Conservation (phyloP, 1,140 invertebrate species). For the Cepaea nemoralis region DNA sequence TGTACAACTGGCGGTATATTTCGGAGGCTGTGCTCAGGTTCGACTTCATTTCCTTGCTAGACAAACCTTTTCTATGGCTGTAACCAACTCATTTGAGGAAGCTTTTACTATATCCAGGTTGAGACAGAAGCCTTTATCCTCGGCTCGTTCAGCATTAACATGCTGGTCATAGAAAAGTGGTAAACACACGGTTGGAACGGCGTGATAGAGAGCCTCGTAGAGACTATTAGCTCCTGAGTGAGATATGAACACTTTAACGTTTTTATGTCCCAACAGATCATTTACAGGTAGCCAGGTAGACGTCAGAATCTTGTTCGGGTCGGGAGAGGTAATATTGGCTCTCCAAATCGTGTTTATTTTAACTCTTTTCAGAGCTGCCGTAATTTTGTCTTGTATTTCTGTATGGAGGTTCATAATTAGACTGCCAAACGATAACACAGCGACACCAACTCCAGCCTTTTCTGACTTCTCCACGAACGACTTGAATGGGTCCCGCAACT, state of each 20-base stretch:
- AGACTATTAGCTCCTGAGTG: conserved; percentile 58
- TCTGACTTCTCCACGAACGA: conserved; percentile 35
- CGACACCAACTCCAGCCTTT: conserved; percentile 38
- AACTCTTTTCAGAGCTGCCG: conserved; percentile 15
- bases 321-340: conserved; percentile 23
- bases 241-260: conserved; percentile 53
- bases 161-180: conserved; percentile 73
- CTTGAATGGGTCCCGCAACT: conserved; percentile 26
- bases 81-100: background rate
- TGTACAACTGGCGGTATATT: conserved; percentile 11
- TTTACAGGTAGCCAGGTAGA: conserved; percentile 43
- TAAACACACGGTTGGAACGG: conserved; percentile 75
- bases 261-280: conserved; percentile 39
- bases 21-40: background rate
- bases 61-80: background rate
- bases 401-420: conserved; percentile 12
- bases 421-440: conserved; percentile 52
- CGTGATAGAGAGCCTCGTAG: conserved; percentile 57
- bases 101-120: conserved; percentile 13
- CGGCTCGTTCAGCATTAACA: conserved; percentile 42
- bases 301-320: conserved; percentile 29
- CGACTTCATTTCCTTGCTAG: background rate
- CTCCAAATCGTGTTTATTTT: conserved; percentile 36
- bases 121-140: conserved; percentile 36
- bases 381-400: conserved; percentile 37